Conservation (phyloP, 2,113 vertebrate genomes). For the Alligator mississippiensis region DNA sequence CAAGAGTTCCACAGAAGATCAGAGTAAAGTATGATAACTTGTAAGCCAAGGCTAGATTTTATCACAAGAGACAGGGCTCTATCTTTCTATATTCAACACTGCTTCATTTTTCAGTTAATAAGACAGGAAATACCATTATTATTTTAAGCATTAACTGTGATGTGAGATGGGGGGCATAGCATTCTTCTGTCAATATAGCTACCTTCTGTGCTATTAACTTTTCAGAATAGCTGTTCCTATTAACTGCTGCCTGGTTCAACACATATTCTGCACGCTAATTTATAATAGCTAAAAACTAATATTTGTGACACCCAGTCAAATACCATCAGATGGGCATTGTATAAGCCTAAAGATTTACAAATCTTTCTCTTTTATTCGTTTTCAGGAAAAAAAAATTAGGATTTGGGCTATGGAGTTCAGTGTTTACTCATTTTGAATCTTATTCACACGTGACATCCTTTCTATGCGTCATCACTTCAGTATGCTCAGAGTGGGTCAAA, state of each 20-base stretch:
- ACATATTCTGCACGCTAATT: neutral
- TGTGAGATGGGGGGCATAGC: slow-evolving; percentile 55
- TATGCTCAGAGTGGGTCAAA: neutral
- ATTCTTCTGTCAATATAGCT: slow-evolving; percentile 74
- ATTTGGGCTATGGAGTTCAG: neutral
- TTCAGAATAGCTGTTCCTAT: slow-evolving; percentile 63
- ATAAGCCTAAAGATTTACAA: slow-evolving; percentile 7
- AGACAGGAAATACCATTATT: slow-evolving; percentile 76
- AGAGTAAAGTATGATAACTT: slow-evolving; percentile 56
- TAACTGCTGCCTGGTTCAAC: slow-evolving; percentile 49
- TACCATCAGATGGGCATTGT: neutral
- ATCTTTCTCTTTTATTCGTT: neutral
- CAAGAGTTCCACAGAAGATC: slow-evolving; percentile 61
- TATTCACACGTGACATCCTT: neutral
- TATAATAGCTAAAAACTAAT: slow-evolving; percentile 18
- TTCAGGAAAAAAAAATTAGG: neutral
- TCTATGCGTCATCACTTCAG: neutral
- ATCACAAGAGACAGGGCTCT: slow-evolving; percentile 67
- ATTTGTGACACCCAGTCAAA: neutral
- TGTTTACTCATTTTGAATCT: neutral
- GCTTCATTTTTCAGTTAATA: slow-evolving; percentile 77
- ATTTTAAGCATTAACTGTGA: slow-evolving; percentile 76
- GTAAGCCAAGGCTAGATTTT: slow-evolving; percentile 67
- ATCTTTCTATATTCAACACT: slow-evolving; percentile 59
- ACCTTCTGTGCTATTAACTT: slow-evolving; percentile 67